These are phyloP conservation scores for Corbicula japonica DNA, from an alignment of 2,888 invertebrate species.

Conservation along the genomic window DNA sequence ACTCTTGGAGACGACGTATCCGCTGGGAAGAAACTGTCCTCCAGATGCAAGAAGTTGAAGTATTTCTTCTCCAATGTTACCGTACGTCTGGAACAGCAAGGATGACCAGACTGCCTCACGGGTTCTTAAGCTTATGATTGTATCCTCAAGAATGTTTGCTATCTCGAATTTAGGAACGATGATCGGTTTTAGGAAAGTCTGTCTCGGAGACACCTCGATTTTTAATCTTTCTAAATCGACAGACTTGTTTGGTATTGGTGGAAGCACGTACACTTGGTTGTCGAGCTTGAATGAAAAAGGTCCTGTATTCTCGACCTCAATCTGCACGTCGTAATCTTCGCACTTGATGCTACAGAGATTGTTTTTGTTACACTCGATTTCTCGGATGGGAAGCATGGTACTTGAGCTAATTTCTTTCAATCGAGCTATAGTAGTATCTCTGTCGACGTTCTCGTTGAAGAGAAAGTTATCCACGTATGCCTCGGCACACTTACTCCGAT, in stretches of 20 bases:
- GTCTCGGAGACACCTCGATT: background rate
- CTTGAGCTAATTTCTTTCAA: background rate
- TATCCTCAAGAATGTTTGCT: background rate
- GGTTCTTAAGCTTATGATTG: no score
- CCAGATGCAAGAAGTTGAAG: background rate
- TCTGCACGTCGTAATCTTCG: conserved; percentile 12
- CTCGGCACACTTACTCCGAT: conserved; percentile 8
- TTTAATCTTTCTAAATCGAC: background rate
- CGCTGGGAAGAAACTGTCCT: background rate
- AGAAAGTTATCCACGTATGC: conserved; percentile 16
- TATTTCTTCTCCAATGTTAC: background rate
- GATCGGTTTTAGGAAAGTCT: conserved; percentile 1
- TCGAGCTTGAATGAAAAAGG: background rate
- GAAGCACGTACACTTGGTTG: background rate
- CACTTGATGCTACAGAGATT: conserved; percentile 15
- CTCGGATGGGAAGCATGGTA: conserved; percentile 6
- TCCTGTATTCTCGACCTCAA: conserved; percentile 10
- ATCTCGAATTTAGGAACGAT: conserved; percentile 12
- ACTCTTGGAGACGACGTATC: conserved; percentile 1
- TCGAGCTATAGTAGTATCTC: background rate
- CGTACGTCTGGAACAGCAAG: conserved; percentile 8
- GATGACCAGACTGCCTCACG: background rate
- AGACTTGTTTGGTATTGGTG: conserved; percentile 9
- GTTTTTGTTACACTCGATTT: conserved; percentile 12
- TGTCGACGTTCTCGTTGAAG: background rate